Evolutionary conservation across 2,888 invertebrate species (phyloP).

Genomic region (Drosophila subsilvestris): DNA sequence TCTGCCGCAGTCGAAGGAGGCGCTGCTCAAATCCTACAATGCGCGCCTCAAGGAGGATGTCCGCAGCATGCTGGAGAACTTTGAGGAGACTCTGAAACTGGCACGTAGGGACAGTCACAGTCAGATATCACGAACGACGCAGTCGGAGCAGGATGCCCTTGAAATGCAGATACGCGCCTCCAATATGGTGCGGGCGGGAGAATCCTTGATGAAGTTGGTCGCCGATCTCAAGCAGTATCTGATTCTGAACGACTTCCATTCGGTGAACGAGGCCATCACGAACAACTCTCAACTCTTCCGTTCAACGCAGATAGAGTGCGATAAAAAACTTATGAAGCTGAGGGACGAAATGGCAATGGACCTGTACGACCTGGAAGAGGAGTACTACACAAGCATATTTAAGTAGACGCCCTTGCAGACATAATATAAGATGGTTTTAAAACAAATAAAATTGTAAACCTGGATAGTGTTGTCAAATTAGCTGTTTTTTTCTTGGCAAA

Average conservation of each 20-base stretch:
- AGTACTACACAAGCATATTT: slow-evolving; percentile 84
- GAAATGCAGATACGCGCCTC: slow-evolving; percentile 98
- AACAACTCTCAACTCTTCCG: slow-evolving; percentile 95
- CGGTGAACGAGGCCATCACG: slow-evolving; percentile 98
- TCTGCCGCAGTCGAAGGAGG: slow-evolving; percentile 96
- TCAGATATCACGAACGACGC: slow-evolving; percentile 94
- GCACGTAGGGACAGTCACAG: slow-evolving; percentile 96
- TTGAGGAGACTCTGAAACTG: slow-evolving; percentile 95
- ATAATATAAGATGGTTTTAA: neutral
- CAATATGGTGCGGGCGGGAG: slow-evolving; percentile 97
- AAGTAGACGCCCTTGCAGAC: slow-evolving; percentile 64
- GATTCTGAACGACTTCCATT: slow-evolving; percentile 98
- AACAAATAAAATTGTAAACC: neutral
- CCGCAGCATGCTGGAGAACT: slow-evolving; percentile 98
- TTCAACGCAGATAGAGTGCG: slow-evolving; percentile 95
- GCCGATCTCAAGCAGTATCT: slow-evolving; percentile 99
- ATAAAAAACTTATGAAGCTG: slow-evolving; percentile 95
- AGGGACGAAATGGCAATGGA: slow-evolving; percentile 98
- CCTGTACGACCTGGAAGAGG: slow-evolving; percentile 85
- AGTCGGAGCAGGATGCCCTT: slow-evolving; percentile 97
- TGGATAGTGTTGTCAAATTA: neutral
- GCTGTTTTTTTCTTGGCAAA: too few relatives aligned
- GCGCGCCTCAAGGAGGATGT: slow-evolving; percentile 98
- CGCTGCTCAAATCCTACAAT: slow-evolving; percentile 96
- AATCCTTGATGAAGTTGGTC: slow-evolving; percentile 98